Evolutionary conservation across 2,113 vertebrate genomes (phyloP), one percentile per base, ranked within the genome.

Genomic region (Dipodomys spectabilis): DNA sequence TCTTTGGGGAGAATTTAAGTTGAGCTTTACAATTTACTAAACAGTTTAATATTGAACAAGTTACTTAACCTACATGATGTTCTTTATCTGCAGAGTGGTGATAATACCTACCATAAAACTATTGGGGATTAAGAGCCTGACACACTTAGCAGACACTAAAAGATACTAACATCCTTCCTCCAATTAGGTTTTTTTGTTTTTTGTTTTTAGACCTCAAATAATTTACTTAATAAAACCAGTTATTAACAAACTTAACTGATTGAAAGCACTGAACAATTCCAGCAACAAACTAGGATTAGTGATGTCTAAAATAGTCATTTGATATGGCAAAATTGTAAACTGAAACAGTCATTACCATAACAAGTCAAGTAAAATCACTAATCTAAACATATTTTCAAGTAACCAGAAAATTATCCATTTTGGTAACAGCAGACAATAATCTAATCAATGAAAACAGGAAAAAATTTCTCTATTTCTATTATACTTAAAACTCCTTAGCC

Each of bases 181-280:
- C 65, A 80, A 95, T 60, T 95, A 95, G 0, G 3, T 82, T 95
- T 92, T 3, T 97, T 82, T 95, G 91, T 3, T 97, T 84, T 93
- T 97, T 97, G 18, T 57, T 57, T 57, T 57, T 15, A 95, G 65
- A 91, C 96, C 89, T 93, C 92, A 97, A 94, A 96, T 93, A 71
- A 95, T 95, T 94, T 96, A 96, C 90, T 98, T 95, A 93, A 96
- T 94, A 88, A 39, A 95, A 94, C 93, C 95, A 97, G 95, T 97
- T 95, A 97, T 90, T 96, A 91, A 96, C 92, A 97, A 97, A 95
- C 85, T 78, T 88, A 94, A 96, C 65, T 97, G 39, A 39, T 39
- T 39, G 81, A 95, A 97, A 96, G 95, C 49, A 92, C 4, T 89
- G 82, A 88, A 67, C 94, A 85, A 96, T 95, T 95, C 91, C 88